These are phyloP conservation scores for Zaprionus ornatus DNA, from an alignment of 1,140 invertebrate genomes.

Conservation along the genomic window DNA sequence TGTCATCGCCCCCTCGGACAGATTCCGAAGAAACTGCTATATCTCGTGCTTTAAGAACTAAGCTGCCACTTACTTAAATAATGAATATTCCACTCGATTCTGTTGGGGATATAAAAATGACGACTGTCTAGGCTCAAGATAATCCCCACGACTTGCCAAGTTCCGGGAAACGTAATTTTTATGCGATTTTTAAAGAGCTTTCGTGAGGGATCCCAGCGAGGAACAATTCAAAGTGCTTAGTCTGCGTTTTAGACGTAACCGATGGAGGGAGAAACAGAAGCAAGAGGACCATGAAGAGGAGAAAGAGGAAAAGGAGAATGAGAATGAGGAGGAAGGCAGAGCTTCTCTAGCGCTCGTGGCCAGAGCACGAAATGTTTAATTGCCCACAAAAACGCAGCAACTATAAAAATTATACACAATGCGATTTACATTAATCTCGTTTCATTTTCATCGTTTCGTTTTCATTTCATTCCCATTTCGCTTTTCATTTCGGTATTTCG, in stretches of 20 bases:
- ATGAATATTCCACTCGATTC: neutral
- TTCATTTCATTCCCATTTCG: neutral
- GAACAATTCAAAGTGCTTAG: constrained; percentile 20
- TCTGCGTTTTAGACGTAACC: neutral
- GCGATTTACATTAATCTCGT: constrained; percentile 75
- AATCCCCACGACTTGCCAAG: neutral
- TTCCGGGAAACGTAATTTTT: neutral
- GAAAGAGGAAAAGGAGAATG: neutral
- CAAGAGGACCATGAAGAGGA: neutral
- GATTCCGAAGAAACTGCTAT: too few species aligned
- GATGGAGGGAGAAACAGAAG: neutral
- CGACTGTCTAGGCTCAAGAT: neutral
- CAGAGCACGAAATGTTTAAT: constrained; percentile 66
- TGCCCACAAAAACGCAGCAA: constrained; percentile 72
- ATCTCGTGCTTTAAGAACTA: neutral
- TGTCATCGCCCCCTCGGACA: too few species aligned
- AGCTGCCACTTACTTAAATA: neutral
- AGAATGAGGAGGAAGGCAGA: neutral
- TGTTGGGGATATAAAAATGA: neutral
- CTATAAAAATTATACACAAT: constrained; percentile 74
- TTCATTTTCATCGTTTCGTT: constrained; percentile 33
- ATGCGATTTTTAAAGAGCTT: constrained; percentile 2
- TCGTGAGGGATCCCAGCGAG: neutral
- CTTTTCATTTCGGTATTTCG: neutral
- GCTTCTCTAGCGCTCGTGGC: neutral